A percentile compares a stretch with the other conserved stretches of the same genome.
Evolutionary conservation across 2,797 vertebrate genomes (phyloP).

Genomic region (Cryptoblepharus egeriae): DNA sequence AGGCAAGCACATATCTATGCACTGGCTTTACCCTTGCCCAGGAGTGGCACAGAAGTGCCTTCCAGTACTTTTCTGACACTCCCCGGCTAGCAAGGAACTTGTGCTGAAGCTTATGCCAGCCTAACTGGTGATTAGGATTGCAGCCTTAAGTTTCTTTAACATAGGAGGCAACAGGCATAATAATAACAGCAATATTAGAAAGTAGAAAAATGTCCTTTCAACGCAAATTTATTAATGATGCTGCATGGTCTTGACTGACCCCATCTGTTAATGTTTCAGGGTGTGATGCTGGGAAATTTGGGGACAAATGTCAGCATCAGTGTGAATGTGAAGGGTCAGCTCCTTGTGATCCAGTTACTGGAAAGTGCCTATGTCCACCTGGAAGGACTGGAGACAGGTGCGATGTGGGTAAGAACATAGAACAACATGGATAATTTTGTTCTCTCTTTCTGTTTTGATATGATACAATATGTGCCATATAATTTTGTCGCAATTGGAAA

Average conservation of each 20-base stretch:
- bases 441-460: neutral
- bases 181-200: neutral
- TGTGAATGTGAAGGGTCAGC: slow-evolving; percentile 81
- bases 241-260: neutral
- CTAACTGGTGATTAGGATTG: too few relatives aligned
- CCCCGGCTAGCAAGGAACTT: too few relatives aligned
- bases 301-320: slow-evolving; percentile 73
- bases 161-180: neutral
- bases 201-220: neutral
- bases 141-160: neutral
- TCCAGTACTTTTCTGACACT: too few relatives aligned
- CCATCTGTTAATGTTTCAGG: slow-evolving; percentile 64
- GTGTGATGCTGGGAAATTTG: slow-evolving; percentile 81
- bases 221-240: neutral
- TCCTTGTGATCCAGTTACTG: slow-evolving; percentile 81
- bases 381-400: slow-evolving; percentile 84
- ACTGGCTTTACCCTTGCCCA: too few relatives aligned
- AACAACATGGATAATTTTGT: neutral
- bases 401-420: slow-evolving; percentile 77
- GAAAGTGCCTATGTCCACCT: slow-evolving; percentile 82
- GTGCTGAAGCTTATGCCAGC: too few relatives aligned
- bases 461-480: neutral
- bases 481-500: neutral
- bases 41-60: too few relatives aligned
- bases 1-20: too few relatives aligned